Base-by-base conservation (phyloP, 2,113 vertebrate species). In the Lampris incognitus region DNA sequence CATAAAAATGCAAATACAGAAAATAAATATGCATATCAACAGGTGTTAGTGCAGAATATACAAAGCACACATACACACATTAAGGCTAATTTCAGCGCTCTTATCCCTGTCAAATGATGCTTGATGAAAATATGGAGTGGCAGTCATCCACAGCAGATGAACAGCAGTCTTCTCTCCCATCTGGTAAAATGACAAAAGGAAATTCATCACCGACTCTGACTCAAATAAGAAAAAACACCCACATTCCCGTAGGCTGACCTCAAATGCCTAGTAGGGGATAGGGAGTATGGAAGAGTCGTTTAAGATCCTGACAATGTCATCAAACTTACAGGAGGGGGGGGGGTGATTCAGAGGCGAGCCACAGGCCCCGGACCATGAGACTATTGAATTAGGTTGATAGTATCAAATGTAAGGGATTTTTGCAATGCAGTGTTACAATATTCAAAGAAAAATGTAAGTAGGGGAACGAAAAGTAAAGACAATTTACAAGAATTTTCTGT, bases 241-340 rank as follows among this genome's bases (percentile, higher is more conserved):
- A 52, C 85, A 88, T 88, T 86, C 83, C 76, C 48, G 24, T 74
- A 58, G 50, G 48, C 52, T 49, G 66, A 59, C 69, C 81, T 87
- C 74, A 69, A 77, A 85, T 72, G 55, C 81, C 73, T 66, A 78
- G 81, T 44, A n/a, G 79, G 76, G 69, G 41, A 69, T 0, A 55
- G 59, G 44, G 65, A 72, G 74, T 63, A 51, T 66, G 56, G 66
- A 56, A 39, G 69, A 86, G 85, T 74, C 76, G 74, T 70, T 86
- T 66, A 67, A 69, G 66, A 84, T 73, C 37, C 8, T 9, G 76
- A 86, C 9, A 89, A 89, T 89, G 80, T 88, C 87, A 87, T 88
- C 80, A 87, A 76, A 62, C 70, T 78, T 81, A 66, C 70, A 69
- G 76, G 70, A 71, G 79, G 57, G 70, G 70, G 74, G 79, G 57